These are phyloP conservation scores for Limnothrissa miodon DNA, from an alignment of 2,113 vertebrate genomes.

Conservation along the genomic window DNA sequence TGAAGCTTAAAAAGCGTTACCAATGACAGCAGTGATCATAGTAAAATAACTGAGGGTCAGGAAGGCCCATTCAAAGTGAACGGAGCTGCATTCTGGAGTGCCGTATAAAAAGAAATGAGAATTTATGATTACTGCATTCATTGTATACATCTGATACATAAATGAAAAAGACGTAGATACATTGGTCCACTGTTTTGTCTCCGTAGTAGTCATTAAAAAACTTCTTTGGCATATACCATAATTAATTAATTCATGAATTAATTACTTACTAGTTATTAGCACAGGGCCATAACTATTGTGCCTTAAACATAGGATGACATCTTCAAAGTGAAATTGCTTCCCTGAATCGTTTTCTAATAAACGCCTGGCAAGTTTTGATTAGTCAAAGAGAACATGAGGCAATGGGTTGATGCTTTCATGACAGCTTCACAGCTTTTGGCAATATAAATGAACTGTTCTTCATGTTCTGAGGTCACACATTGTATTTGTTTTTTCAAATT, in stretches of 20 bases:
- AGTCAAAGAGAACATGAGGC: background rate
- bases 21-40: no score
- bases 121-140: no score
- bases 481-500: background rate
- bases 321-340: background rate
- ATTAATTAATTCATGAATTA: no score
- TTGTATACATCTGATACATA: background rate
- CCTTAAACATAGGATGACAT: background rate
- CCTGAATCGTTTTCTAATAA: background rate
- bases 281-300: background rate
- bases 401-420: background rate
- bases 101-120: no score
- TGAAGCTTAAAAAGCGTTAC: no score
- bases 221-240: no score
- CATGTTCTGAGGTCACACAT: background rate
- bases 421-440: background rate
- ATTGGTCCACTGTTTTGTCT: background rate
- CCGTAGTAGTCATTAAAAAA: background rate
- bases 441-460: background rate
- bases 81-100: no score
- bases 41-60: no score
- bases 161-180: background rate
- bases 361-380: background rate
- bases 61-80: no score
- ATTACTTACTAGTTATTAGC: no score